Conservation (phyloP, 2,888 invertebrate species). For the Nematopogon swammerdamellus region DNA sequence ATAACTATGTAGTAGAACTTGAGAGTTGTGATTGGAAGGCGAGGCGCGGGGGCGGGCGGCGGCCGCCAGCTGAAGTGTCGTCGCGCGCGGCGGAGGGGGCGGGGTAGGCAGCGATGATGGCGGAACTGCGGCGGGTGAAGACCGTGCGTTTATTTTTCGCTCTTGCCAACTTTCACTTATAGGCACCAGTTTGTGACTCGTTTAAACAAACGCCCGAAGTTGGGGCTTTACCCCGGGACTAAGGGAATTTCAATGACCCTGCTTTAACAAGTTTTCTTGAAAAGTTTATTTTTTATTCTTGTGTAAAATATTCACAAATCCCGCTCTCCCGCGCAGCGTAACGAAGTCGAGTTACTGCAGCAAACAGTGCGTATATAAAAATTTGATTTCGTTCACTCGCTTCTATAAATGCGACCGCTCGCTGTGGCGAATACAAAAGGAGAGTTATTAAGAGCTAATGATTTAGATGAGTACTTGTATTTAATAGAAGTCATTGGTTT, state of each 20-base stretch:
- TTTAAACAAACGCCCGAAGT: neutral
- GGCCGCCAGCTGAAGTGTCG: neutral
- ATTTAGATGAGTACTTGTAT: no score
- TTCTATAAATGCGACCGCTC: no score
- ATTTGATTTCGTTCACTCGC: no score
- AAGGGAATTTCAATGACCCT: neutral
- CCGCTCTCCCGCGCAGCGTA: neutral
- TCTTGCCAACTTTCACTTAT: neutral
- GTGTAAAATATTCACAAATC: neutral
- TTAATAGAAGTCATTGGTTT: no score
- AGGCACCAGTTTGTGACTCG: neutral
- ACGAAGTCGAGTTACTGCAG: no score
- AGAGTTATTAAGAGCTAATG: no score
- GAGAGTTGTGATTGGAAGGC: no score
- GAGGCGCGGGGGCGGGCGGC: neutral
- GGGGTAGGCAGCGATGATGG: no score
- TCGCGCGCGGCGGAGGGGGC: neutral
- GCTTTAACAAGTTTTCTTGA: neutral
- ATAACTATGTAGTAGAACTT: no score
- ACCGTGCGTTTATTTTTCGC: neutral
- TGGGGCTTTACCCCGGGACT: neutral
- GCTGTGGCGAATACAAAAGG: no score
- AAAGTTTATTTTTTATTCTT: neutral
- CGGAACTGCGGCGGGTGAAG: no score
- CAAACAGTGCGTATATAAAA: no score